Conservation (phyloP, 2,113 vertebrate species). For the Solea solea region DNA sequence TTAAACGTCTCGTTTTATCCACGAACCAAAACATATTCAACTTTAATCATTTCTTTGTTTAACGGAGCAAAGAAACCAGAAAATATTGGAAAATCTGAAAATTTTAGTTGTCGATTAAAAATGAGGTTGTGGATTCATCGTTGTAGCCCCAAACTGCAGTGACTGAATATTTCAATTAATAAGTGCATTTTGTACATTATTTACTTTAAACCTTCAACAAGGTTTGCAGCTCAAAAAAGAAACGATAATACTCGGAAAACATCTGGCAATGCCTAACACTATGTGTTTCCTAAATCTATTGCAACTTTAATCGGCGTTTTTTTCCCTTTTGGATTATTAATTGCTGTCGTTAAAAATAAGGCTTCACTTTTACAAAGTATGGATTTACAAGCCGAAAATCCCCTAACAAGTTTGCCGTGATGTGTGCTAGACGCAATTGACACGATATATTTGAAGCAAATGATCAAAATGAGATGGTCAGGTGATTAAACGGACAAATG, state of each 20-base stretch:
- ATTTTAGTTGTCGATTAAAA: too few relatives aligned
- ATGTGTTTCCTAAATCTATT: background rate
- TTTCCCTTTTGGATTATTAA: background rate
- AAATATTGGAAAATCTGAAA: too few relatives aligned
- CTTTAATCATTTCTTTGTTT: too few relatives aligned
- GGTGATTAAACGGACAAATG: constrained; percentile 24
- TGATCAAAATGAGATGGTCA: constrained; percentile 15
- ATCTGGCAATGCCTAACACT: background rate
- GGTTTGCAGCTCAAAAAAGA: background rate
- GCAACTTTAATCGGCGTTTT: background rate
- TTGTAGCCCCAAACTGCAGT: constrained; percentile 1
- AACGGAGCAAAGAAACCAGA: background rate
- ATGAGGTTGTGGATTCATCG: too few relatives aligned
- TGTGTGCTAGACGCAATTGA: background rate
- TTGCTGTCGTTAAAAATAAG: background rate
- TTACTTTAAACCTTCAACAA: background rate
- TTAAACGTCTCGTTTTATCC: too few relatives aligned
- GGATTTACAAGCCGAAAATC: background rate
- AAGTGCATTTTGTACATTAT: background rate
- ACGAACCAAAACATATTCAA: too few relatives aligned
- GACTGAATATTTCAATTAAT: background rate
- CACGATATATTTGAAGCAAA: background rate
- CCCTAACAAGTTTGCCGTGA: background rate
- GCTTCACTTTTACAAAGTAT: background rate
- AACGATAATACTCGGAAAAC: background rate